These are phyloP conservation scores for Charina bottae DNA, from an alignment of 2,113 vertebrate genomes.

Conservation along the genomic window DNA sequence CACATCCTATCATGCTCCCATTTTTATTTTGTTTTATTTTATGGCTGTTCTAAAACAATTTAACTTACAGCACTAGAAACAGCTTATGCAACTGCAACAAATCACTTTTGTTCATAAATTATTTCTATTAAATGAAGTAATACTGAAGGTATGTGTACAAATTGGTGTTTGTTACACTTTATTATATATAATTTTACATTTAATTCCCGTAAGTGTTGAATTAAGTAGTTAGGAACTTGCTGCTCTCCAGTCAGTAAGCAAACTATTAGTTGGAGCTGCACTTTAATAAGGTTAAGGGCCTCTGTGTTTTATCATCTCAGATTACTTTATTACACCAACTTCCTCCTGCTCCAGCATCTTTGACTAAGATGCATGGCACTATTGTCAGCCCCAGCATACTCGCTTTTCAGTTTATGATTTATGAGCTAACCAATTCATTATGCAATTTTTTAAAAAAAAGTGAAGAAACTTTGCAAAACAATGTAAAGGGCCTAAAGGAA, in stretches of 20 bases:
- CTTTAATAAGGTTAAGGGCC: conserved; percentile 60
- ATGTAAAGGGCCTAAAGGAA: conserved; percentile 23
- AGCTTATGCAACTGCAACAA: neutral
- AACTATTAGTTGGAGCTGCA: conserved; percentile 54
- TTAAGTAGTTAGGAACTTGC: conserved; percentile 48
- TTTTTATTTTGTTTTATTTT: neutral
- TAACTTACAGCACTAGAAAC: neutral
- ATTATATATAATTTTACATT: conserved; percentile 1
- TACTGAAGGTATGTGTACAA: neutral
- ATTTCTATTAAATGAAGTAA: conserved; percentile 5
- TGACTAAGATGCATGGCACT: conserved; percentile 56
- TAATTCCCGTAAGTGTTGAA: conserved; percentile 34
- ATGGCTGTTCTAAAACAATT: neutral
- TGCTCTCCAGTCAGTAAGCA: conserved; percentile 48
- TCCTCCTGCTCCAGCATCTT: conserved; percentile 6
- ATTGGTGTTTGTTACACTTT: neutral
- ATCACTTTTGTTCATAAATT: neutral
- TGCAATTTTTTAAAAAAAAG: conserved; percentile 27
- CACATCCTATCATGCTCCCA: neutral
- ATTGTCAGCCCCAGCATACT: conserved; percentile 29
- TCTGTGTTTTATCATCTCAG: conserved; percentile 48
- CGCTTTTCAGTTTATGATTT: conserved; percentile 54
- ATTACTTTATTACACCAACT: conserved; percentile 43
- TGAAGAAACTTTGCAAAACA: conserved; percentile 34
- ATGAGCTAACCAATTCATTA: conserved; percentile 39